Evolutionary conservation across 2,113 vertebrate species (phyloP), one percentile per base, ranked within the genome.

Genomic region (Prochilodus magdalenae): DNA sequence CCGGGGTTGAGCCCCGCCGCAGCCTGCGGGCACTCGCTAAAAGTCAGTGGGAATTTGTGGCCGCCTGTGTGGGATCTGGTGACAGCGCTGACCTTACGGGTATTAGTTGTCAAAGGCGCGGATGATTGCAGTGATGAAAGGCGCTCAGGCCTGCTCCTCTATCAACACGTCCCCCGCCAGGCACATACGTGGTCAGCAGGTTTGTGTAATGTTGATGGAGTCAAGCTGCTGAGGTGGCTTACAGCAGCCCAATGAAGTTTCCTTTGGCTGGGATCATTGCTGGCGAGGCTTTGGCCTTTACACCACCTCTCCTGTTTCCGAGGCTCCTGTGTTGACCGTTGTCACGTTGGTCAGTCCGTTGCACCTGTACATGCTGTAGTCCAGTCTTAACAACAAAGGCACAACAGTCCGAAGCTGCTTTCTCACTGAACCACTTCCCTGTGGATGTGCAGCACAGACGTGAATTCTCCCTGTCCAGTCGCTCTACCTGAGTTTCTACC

Each of bases 1-100:
- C 92, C 65, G 92, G 89, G 84, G 87, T 91, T 90, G 92, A 91
- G 90, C 92, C 91, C 87, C 84, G 27, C 60, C 14, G 4, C n/a
- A 30, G 60, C 75, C 53, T 30, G 27, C 13, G 40, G 55, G 40
- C 72, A 36, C 12, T 40, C 59, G 51, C 53, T 66, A 36, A 65
- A 26, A 36, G 27, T 49, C 59, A 24, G 30, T 5, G 6, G 57
- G n/a, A 69, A 27, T 74, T 51, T 70, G 67, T 76, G 12, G 65
- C 30, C 20, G 30, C 2, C 33, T 14, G 30, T 51, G 55, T 16
- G 57, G 26, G 67, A 60, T 49, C 24, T 1, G 0, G 36, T 49
- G 26, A 22, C 15, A 4, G 20, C 49, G 4, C 2, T 30, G 60
- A 70, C 76, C 76, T 49, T 16, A 26, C 44, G 67, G 36, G 55